phyloP scores from a whole-genome alignment of 2,113 vertebrate genomes.

The Trachemys scripta region DNA sequence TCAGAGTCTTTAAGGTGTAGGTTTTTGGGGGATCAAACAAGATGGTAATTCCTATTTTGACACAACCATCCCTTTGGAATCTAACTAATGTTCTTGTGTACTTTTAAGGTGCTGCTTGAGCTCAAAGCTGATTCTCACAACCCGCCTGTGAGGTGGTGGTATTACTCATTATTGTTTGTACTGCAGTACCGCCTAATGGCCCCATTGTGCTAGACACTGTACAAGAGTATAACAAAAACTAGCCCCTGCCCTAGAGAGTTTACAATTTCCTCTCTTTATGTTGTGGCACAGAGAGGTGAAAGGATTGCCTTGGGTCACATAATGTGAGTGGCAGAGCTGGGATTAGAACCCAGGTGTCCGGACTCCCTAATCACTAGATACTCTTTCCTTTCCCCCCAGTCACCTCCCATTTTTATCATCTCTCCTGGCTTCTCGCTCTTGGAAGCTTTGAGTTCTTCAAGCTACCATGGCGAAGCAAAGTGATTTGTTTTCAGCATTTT shows the following conservation, averaged over 20 bases:
- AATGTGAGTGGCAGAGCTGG: fast-evolving
- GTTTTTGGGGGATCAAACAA: neutral
- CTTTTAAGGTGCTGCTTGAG: neutral
- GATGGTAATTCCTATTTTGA: neutral
- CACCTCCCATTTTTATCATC: neutral
- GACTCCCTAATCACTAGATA: fast-evolving
- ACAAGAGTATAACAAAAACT: neutral
- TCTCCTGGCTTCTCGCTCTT: fast-evolving
- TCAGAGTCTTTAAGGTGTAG: neutral
- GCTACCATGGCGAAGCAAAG: fast-evolving
- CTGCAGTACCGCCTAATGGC: neutral
- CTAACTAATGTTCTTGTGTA: fast-evolving
- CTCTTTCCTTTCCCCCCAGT: neutral
- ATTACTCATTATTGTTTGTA: neutral
- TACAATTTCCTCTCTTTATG: fast-evolving
- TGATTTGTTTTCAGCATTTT: neutral
- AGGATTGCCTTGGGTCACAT: fast-evolving
- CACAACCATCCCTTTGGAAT: neutral
- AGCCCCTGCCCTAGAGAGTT: fast-evolving
- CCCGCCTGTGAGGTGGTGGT: fast-evolving
- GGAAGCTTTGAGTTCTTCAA: fast-evolving
- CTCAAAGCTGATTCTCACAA: fast-evolving
- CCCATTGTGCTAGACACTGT: neutral
- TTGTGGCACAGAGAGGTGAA: neutral
- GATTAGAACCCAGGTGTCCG: fast-evolving